Percentiles rank a stretch among this genome's conserved stretches.
phyloP scores from a whole-genome alignment of 2,797 vertebrate species.

The Eupleurogrammus muticus region DNA sequence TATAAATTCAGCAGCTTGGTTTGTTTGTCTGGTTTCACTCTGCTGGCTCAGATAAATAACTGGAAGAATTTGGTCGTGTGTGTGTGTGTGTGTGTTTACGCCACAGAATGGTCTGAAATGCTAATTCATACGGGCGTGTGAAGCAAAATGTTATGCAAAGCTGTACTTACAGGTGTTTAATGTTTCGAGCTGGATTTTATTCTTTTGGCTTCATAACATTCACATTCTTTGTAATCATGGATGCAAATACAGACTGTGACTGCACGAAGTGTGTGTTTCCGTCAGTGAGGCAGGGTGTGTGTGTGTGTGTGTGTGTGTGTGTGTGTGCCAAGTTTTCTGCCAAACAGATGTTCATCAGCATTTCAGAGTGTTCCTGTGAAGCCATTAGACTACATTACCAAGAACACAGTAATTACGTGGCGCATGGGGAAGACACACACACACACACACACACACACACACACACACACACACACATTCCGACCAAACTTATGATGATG shows the following conservation, averaged over 20 bases:
- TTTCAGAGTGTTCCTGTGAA: slow-evolving; percentile 79
- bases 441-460: slow-evolving; percentile 25
- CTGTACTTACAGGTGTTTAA: slow-evolving; percentile 49
- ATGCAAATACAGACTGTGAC: slow-evolving; percentile 12
- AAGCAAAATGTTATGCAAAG: slow-evolving; percentile 32
- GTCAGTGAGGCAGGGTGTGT: neutral
- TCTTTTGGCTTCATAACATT: slow-evolving; percentile 41
- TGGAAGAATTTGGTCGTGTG: neutral
- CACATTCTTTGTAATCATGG: slow-evolving; percentile 25
- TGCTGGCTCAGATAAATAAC: slow-evolving; percentile 14
- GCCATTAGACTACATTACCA: slow-evolving; percentile 76
- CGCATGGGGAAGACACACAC: slow-evolving; percentile 48
- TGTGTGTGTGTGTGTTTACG: slow-evolving; percentile 18
- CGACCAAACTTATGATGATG: no score
- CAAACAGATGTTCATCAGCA: slow-evolving; percentile 83
- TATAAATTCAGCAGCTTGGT: slow-evolving; percentile 41
- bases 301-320: neutral
- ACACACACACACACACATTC: slow-evolving; percentile 4
- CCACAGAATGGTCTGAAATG: slow-evolving; percentile 30
- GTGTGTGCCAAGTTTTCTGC: slow-evolving; percentile 49
- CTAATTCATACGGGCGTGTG: slow-evolving; percentile 21
- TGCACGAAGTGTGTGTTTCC: slow-evolving; percentile 19
- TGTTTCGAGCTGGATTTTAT: slow-evolving; percentile 28
- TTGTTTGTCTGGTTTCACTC: slow-evolving; percentile 21
- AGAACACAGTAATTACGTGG: slow-evolving; percentile 75